A percentile compares a stretch with the other conserved stretches of the same genome.
These are phyloP conservation scores for Stenichneumon culpator DNA, from an alignment of 2,888 invertebrate species.

Conservation along the genomic window DNA sequence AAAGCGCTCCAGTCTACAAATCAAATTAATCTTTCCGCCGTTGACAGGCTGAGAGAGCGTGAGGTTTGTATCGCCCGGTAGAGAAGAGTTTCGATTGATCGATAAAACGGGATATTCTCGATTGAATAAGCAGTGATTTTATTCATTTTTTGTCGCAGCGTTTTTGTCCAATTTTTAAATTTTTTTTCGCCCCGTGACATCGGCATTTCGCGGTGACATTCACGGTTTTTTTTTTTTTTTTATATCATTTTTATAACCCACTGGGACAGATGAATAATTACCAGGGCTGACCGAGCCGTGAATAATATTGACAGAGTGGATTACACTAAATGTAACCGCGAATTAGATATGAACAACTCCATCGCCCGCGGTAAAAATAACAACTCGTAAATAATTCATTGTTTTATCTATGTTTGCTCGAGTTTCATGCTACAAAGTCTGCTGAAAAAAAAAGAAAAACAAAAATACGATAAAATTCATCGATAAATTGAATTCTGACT, in stretches of 20 bases:
- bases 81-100: slow-evolving; percentile 19
- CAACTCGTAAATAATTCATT: not conserved
- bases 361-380: not conserved
- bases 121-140: slow-evolving; percentile 34
- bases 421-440: not conserved
- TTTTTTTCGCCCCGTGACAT: not conserved
- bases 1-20: not conserved
- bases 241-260: not conserved
- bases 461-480: not conserved
- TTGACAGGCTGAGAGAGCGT: not conserved
- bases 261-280: not conserved
- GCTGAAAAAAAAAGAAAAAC: not conserved
- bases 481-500: not conserved
- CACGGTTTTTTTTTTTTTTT: not conserved
- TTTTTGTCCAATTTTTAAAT: not conserved
- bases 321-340: slow-evolving; percentile 4
- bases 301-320: slow-evolving; percentile 26
- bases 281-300: not conserved
- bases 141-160: slow-evolving; percentile 7
- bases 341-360: not conserved
- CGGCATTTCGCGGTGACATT: not conserved
- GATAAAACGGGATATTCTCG: slow-evolving; percentile 41
- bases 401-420: not conserved
- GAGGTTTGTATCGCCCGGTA: not conserved
- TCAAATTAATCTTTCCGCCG: not conserved